These are phyloP conservation scores for Limnephilus auricula DNA, from an alignment of 2,888 invertebrate genomes.

Conservation along the genomic window DNA sequence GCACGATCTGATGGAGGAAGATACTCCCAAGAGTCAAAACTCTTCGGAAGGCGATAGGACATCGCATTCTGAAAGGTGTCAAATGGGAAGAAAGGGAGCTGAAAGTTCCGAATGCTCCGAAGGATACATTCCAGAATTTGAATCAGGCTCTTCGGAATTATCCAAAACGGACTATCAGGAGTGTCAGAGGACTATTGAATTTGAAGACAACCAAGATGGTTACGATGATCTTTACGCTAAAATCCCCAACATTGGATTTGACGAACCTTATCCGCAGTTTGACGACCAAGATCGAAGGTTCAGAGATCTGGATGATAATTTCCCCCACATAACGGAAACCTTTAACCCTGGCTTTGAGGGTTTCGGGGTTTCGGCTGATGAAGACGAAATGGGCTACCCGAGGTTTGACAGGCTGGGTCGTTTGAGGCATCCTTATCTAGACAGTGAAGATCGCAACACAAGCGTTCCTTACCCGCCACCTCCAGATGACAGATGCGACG, in stretches of 20 bases:
- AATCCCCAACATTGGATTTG: slow-evolving; percentile 65
- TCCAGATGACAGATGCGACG: slow-evolving; percentile 73
- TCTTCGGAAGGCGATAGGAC: slow-evolving; percentile 77
- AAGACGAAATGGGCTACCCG: slow-evolving; percentile 83
- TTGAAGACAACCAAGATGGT: slow-evolving; percentile 76
- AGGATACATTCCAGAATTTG: slow-evolving; percentile 83
- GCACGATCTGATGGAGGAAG: slow-evolving; percentile 77
- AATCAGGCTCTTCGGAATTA: slow-evolving; percentile 80
- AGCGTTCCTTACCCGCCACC: slow-evolving; percentile 71
- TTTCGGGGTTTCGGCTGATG: slow-evolving; percentile 80
- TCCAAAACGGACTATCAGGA: slow-evolving; percentile 74
- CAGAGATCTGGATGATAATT: slow-evolving; percentile 72
- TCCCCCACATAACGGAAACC: slow-evolving; percentile 69
- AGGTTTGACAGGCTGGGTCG: slow-evolving; percentile 80
- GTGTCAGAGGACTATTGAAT: slow-evolving; percentile 68
- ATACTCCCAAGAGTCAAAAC: slow-evolving; percentile 75
- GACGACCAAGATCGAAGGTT: slow-evolving; percentile 61
- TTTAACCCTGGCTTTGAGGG: slow-evolving; percentile 75
- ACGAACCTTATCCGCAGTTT: slow-evolving; percentile 65
- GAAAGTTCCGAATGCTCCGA: slow-evolving; percentile 83
- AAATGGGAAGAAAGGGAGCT: slow-evolving; percentile 73
- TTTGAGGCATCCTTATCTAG: slow-evolving; percentile 76
- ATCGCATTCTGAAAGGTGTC: slow-evolving; percentile 72
- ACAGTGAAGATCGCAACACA: slow-evolving; percentile 73
- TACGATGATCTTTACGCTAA: slow-evolving; percentile 74